A percentile compares a stretch with the other conserved stretches of the same genome.
Conservation (phyloP, 2,888 invertebrate species). For the Eretmocerus hayati region DNA sequence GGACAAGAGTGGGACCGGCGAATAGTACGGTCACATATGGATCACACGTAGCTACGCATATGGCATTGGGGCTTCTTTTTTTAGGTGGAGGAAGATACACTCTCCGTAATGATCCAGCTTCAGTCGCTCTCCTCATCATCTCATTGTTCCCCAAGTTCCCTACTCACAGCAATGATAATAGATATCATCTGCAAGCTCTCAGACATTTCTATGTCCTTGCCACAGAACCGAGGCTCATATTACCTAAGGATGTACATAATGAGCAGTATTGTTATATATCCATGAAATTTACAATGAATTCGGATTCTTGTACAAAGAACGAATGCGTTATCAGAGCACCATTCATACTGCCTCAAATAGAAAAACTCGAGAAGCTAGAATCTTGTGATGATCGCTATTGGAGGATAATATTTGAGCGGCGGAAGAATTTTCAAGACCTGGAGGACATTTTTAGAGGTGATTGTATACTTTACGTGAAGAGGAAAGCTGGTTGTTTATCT, state of each 20-base stretch:
- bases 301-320: no score
- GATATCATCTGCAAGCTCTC: slow-evolving; percentile 95
- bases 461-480: slow-evolving; percentile 75
- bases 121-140: slow-evolving; percentile 84
- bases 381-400: slow-evolving; percentile 83
- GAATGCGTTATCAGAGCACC: slow-evolving; percentile 81
- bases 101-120: slow-evolving; percentile 70
- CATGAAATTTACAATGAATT: no score
- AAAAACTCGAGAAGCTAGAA: slow-evolving; percentile 64
- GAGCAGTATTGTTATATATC: slow-evolving; percentile 74
- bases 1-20: slow-evolving; percentile 69
- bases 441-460: slow-evolving; percentile 61
- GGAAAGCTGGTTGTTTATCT: slow-evolving; percentile 81
- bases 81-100: slow-evolving; percentile 89
- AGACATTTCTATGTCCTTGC: slow-evolving; percentile 94
- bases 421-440: slow-evolving; percentile 77
- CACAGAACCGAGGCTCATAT: slow-evolving; percentile 78
- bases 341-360: slow-evolving; percentile 76
- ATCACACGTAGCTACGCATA: slow-evolving; percentile 90
- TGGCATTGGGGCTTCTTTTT: slow-evolving; percentile 88
- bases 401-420: slow-evolving; percentile 76
- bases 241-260: slow-evolving; percentile 79
- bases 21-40: slow-evolving; percentile 75
- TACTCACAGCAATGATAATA: slow-evolving; percentile 92
- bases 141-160: slow-evolving; percentile 97